Base-by-base conservation (phyloP, 2,113 vertebrate species). In the Ceuthmochares aereus region DNA sequence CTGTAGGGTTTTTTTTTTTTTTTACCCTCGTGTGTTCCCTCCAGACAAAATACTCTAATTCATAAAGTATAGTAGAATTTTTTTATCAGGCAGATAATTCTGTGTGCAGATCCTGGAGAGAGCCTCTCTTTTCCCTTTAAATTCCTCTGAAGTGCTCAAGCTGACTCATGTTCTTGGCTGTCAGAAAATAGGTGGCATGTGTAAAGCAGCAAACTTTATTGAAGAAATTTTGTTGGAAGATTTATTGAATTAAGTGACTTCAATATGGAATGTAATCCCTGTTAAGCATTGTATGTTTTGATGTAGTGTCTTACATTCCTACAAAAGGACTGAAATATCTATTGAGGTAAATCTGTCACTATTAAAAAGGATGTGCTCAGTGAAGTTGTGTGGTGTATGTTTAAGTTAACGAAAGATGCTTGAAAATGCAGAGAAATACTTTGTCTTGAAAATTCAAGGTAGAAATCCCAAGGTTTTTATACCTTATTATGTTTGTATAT, bases 41-140 rank as follows among this genome's bases (percentile, higher is more conserved):
- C 91, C 95, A 96, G 89, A 90, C 89, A 96, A 97, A 95, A 89
- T 85, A 80, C 23, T 95, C 90, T 93, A 81, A 29, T 85, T 87
- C 75, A 42, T 66, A 23, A 64, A 49, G 13, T 36, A 25, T 9
- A 52, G 26, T 25, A 63, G 59, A 72, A 40, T n/a, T 54, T 49
- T 45, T 22, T 74, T 15, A 32, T 54, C 5, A 20, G 54, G n/a
- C 43, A 58, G 45, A 12, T 40, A 42, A 12, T 59, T 78, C 26
- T 84, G 12, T 60, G 18, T 79, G 45, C 40, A 70, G 81, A 84
- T 29, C 42, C 84, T 69, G 54, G 72, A 80, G 58, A 68, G 63
- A 66, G 27, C 56, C 27, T 86, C 64, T 34, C 20, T 89, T 88
- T 74, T 55, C 26, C n/a, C 12, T 69, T 92, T 68, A 18, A 56